Evolutionary conservation across 2,113 vertebrate species (phyloP).

Genomic region (Psettodes erumei): DNA sequence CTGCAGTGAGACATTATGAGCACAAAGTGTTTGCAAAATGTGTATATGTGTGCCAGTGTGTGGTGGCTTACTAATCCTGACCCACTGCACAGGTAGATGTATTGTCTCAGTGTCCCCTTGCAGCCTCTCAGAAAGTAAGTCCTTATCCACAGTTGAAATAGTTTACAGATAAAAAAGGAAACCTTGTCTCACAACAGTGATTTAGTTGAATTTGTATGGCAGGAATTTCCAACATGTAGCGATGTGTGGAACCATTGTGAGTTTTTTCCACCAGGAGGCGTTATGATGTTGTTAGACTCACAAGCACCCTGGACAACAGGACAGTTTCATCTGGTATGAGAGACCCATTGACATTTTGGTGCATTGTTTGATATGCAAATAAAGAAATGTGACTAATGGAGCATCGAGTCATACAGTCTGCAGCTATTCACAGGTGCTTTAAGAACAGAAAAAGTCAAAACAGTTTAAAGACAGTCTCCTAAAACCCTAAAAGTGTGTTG

Average conservation of each 20-base stretch:
- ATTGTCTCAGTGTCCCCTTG: background rate
- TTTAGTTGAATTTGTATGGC: too few relatives aligned
- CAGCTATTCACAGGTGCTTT: background rate
- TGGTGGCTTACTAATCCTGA: constrained; percentile 14
- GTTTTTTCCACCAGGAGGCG: background rate
- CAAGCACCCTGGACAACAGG: background rate
- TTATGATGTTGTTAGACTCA: background rate
- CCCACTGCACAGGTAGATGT: background rate
- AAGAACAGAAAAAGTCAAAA: background rate
- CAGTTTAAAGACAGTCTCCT: background rate
- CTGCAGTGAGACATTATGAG: background rate
- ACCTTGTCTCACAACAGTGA: background rate
- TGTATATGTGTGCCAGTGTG: background rate
- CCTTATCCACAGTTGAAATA: background rate
- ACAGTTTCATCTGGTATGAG: background rate
- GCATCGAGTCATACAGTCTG: background rate
- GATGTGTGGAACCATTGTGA: too few relatives aligned
- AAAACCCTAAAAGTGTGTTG: background rate
- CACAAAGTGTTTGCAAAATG: background rate
- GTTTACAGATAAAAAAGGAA: background rate
- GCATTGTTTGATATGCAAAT: background rate
- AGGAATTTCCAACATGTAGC: too few relatives aligned
- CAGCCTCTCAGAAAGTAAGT: background rate
- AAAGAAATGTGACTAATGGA: background rate
- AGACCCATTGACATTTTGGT: background rate